Evolutionary conservation across 2,797 vertebrate species (phyloP).

Genomic region (Aratinga solstitialis): DNA sequence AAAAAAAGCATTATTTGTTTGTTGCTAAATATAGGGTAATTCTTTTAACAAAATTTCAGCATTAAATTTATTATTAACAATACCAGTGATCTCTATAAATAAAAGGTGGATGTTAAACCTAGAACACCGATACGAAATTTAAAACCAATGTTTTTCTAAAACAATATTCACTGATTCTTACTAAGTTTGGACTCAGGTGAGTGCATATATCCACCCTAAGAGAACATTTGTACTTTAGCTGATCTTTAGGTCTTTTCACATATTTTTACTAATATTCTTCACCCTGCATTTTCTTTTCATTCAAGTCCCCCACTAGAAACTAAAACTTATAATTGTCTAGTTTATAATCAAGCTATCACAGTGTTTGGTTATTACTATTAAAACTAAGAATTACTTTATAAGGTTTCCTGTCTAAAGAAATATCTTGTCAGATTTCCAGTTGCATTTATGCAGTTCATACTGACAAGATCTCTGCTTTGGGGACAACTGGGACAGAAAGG

Average conservation of each 20-base stretch:
- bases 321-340: not conserved
- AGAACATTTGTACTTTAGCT: not conserved
- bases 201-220: not conserved
- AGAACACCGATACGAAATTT: not conserved
- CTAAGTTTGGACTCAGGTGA: not conserved
- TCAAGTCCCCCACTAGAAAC: not conserved
- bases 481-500: not conserved
- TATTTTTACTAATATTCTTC: not conserved
- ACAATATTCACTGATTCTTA: not conserved
- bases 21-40: not conserved
- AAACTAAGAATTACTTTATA: not conserved
- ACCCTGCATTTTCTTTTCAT: not conserved
- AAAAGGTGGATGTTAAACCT: not conserved
- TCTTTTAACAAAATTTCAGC: not conserved
- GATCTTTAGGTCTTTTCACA: not conserved
- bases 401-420: not conserved
- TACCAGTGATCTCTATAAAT: not conserved
- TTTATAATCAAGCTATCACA: not conserved
- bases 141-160: not conserved
- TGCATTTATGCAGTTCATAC: not conserved
- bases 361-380: not conserved
- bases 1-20: not conserved
- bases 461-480: not conserved
- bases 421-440: not conserved
- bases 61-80: not conserved